phyloP scores from a whole-genome alignment of 1,140 invertebrate genomes.

The Eufriesea mexicana region DNA sequence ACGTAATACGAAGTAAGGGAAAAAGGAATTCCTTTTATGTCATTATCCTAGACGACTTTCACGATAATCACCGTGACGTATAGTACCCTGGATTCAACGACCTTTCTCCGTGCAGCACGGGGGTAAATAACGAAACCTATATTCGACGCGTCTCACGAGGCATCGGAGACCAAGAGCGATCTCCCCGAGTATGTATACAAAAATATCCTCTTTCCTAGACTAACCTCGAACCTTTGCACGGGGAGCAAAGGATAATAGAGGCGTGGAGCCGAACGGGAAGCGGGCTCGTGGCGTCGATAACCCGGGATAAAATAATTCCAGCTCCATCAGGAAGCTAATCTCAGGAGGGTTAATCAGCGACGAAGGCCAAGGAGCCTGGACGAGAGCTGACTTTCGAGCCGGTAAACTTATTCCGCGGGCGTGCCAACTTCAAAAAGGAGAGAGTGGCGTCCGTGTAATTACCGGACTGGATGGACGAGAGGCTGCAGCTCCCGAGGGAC shows the following conservation, averaged over 20 bases:
- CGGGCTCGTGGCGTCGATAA: slow-evolving; percentile 8
- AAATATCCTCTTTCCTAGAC: slow-evolving; percentile 4
- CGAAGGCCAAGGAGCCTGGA: slow-evolving; percentile 35
- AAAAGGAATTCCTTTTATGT: too few species aligned
- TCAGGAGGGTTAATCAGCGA: slow-evolving; percentile 62
- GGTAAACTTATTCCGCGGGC: slow-evolving; percentile 65
- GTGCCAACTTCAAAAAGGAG: slow-evolving; percentile 64
- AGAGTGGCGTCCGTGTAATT: slow-evolving; percentile 52
- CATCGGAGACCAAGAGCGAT: not conserved
- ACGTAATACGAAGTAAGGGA: too few species aligned
- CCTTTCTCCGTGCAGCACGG: too few species aligned
- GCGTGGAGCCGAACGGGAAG: not conserved
- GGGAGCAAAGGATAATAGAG: slow-evolving; percentile 41
- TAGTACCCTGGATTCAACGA: too few species aligned
- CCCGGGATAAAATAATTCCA: slow-evolving; percentile 62
- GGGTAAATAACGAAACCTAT: too few species aligned
- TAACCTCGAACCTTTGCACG: not conserved
- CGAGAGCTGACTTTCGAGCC: slow-evolving; percentile 43
- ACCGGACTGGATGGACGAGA: slow-evolving; percentile 38
- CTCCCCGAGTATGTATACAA: not conserved
- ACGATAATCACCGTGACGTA: too few species aligned
- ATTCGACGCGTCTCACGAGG: not conserved
- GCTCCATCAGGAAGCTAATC: slow-evolving; percentile 63
- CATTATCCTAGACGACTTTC: too few species aligned
- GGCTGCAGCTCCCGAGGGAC: slow-evolving; percentile 18